These are phyloP conservation scores for Ammospiza nelsoni DNA, from an alignment of 2,113 vertebrate species.

Conservation along the genomic window DNA sequence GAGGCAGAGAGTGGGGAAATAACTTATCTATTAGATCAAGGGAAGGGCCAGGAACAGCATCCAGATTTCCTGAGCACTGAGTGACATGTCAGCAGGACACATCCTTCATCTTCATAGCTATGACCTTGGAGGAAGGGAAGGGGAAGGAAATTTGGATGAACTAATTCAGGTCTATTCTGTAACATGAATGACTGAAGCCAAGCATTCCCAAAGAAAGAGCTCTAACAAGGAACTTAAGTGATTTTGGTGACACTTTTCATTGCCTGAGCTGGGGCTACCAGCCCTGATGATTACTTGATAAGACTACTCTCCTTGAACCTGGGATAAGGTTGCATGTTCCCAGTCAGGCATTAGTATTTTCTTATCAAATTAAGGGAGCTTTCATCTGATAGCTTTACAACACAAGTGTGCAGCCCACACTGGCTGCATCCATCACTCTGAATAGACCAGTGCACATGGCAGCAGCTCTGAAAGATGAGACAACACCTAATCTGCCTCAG, in stretches of 20 bases:
- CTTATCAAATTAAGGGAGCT: constrained; percentile 32
- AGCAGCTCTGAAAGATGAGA: constrained; percentile 30
- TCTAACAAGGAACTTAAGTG: not conserved
- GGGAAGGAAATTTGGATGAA: not conserved
- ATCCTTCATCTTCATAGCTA: not conserved
- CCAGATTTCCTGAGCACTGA: constrained; percentile 33
- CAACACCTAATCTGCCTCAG: not conserved
- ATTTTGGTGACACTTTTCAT: not conserved
- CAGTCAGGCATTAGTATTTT: not conserved
- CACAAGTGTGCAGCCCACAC: not conserved
- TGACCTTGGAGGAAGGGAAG: constrained; percentile 18
- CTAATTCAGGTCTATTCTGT: not conserved
- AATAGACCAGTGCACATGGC: not conserved
- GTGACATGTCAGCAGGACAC: constrained; percentile 20
- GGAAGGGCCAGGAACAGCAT: constrained; percentile 33
- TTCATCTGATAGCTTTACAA: not conserved
- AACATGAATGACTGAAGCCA: not conserved
- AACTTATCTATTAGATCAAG: not conserved
- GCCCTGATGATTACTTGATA: not conserved
- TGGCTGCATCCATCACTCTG: not conserved
- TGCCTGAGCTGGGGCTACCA: not conserved
- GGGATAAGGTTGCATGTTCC: not conserved
- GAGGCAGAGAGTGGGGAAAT: not conserved
- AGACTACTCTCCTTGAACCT: not conserved
- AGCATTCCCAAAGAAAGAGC: not conserved